A percentile compares a stretch with the other conserved stretches of the same genome.
Evolutionary conservation across 2,888 invertebrate species (phyloP).

Genomic region (Lacanobia wlatinum): DNA sequence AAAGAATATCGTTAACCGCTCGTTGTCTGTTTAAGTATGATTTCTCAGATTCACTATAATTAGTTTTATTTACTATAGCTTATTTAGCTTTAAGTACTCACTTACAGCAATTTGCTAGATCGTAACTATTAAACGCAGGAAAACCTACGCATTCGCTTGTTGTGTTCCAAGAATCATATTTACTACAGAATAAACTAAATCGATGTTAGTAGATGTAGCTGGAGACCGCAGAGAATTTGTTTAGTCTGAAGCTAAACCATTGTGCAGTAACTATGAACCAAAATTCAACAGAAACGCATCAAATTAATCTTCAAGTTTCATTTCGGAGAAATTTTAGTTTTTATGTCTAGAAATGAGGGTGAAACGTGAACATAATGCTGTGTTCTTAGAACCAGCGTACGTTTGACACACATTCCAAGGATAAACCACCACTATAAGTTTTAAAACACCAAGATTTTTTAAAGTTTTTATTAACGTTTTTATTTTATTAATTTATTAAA

Average conservation of each 20-base stretch:
- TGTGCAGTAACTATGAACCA: constrained; percentile 16
- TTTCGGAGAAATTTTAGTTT: constrained; percentile 35
- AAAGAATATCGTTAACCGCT: not conserved
- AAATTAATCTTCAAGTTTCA: constrained; percentile 29
- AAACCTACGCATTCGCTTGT: constrained; percentile 29
- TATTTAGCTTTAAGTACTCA: constrained; percentile 36
- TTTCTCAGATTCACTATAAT: constrained; percentile 1
- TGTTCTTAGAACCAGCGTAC: constrained; percentile 79
- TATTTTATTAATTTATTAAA: too few relatives aligned
- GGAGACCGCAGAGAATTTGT: constrained; percentile 43
- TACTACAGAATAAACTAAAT: constrained; percentile 42
- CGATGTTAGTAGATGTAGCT: constrained; percentile 39
- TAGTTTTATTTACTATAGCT: constrained; percentile 10
- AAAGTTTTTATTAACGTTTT: constrained; percentile 50
- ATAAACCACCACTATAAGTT: constrained; percentile 70
- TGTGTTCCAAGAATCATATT: constrained; percentile 55
- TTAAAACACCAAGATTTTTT: constrained; percentile 25
- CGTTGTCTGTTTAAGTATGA: not conserved
- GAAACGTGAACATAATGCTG: constrained; percentile 48
- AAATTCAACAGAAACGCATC: constrained; percentile 39
- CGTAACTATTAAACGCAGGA: constrained; percentile 34
- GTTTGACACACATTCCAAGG: constrained; percentile 82
- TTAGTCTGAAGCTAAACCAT: constrained; percentile 56
- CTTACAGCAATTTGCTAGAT: constrained; percentile 31
- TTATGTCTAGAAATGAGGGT: constrained; percentile 40